These are phyloP conservation scores for Papilio machaon DNA, from an alignment of 1,140 invertebrate species.

Conservation along the genomic window DNA sequence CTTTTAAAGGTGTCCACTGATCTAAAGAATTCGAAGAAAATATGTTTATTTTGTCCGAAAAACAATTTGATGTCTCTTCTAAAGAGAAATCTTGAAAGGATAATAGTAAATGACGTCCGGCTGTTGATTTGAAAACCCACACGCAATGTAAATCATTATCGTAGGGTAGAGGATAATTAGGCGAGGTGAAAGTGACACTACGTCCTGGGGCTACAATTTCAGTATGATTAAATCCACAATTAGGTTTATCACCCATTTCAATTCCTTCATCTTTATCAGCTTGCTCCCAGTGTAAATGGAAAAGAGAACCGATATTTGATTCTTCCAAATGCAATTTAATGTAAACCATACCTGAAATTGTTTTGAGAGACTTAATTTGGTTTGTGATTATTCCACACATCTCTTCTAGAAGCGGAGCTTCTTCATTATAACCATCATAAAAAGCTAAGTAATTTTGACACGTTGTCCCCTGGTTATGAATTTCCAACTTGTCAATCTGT, in stretches of 20 bases:
- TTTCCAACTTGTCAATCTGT: constrained; percentile 59
- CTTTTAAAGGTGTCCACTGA: constrained; percentile 77
- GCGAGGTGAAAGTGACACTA: constrained; percentile 83
- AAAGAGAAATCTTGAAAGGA: constrained; percentile 82
- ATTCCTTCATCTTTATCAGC: constrained; percentile 42
- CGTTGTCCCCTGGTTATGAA: constrained; percentile 50
- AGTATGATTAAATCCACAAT: constrained; percentile 77
- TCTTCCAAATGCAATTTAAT: constrained; percentile 81
- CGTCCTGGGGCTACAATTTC: constrained; percentile 49
- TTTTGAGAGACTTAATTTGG: constrained; percentile 77
- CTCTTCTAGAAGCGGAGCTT: constrained; percentile 82
- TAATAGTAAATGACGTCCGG: constrained; percentile 83
- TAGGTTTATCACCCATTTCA: constrained; percentile 55
- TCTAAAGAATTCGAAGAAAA: constrained; percentile 76
- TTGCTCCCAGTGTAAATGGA: constrained; percentile 85
- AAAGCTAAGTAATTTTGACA: constrained; percentile 82
- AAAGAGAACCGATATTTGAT: constrained; percentile 80
- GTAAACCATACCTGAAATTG: constrained; percentile 85
- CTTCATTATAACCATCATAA: constrained; percentile 88
- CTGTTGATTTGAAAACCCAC: constrained; percentile 86
- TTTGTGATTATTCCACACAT: constrained; percentile 81
- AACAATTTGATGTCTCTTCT: constrained; percentile 82
- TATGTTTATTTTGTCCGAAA: constrained; percentile 83
- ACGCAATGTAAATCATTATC: constrained; percentile 85
- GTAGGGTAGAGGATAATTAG: constrained; percentile 92